Percentiles rank a stretch among this genome's conserved stretches.
phyloP scores from a whole-genome alignment of 2,888 invertebrate genomes.

The Tiphia femorata region DNA sequence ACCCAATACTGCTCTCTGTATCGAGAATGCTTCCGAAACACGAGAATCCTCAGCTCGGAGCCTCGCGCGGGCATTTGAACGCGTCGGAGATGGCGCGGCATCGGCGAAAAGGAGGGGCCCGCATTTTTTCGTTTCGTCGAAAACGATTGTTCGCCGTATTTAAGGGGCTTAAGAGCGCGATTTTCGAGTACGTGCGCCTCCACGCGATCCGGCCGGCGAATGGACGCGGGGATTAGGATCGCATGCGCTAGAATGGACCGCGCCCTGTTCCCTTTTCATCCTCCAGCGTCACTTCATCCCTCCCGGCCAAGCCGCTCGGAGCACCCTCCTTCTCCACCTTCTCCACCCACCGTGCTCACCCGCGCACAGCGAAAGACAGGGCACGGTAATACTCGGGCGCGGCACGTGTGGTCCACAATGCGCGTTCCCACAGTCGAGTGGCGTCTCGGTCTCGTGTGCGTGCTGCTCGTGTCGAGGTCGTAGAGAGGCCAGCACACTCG shows the following conservation, averaged over 20 bases:
- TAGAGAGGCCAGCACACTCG: not conserved
- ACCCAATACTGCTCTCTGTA: too few species aligned
- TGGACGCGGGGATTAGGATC: conserved; percentile 55
- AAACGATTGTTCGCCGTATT: conserved; percentile 31
- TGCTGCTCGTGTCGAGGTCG: too few species aligned
- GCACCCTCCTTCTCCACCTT: conserved; percentile 15
- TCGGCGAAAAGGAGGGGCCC: too few species aligned
- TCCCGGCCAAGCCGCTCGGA: not conserved
- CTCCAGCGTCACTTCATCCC: conserved; percentile 20
- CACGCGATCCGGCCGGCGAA: conserved; percentile 37
- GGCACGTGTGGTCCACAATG: conserved; percentile 74
- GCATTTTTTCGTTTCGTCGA: conserved; percentile 26
- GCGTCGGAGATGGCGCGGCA: too few species aligned
- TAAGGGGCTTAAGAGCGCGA: conserved; percentile 36
- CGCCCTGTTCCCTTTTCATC: conserved; percentile 60
- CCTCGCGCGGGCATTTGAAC: not conserved
- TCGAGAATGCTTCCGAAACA: not conserved
- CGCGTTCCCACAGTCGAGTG: conserved; percentile 70
- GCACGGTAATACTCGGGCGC: conserved; percentile 71
- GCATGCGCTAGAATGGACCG: conserved; percentile 65
- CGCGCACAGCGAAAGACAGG: conserved; percentile 10
- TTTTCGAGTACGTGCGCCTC: conserved; percentile 46
- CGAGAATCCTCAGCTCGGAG: too few species aligned
- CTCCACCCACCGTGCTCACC: conserved; percentile 24
- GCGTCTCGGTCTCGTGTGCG: conserved; percentile 1